Percentiles rank a stretch among this genome's conserved stretches.
phyloP scores from a whole-genome alignment of 2,888 invertebrate species.

The Cenopis cana region DNA sequence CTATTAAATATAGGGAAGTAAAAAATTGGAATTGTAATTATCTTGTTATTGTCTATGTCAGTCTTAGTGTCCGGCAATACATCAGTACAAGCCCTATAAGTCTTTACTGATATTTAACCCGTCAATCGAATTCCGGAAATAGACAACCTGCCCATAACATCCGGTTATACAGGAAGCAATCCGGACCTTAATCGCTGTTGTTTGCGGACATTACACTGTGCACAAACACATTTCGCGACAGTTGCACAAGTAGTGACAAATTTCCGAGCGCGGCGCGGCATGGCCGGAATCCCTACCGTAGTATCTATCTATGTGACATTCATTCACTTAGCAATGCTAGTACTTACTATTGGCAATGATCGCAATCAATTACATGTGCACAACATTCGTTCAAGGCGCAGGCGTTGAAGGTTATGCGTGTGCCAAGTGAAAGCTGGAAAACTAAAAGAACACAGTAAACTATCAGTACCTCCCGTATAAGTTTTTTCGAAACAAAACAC shows the following conservation, averaged over 20 bases:
- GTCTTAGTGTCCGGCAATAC: neutral
- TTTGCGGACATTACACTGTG: constrained; percentile 26
- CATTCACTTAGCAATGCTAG: neutral
- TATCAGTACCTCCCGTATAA: too few relatives aligned
- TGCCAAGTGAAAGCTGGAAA: neutral
- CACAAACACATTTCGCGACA: neutral
- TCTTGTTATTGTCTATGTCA: neutral
- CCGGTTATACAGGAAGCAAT: constrained; percentile 21
- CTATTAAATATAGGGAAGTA: too few relatives aligned
- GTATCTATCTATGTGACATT: constrained; percentile 28
- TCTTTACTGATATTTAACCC: constrained; percentile 20
- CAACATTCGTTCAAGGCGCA: constrained; percentile 7
- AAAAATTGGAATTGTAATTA: neutral
- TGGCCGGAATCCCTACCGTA: constrained; percentile 13
- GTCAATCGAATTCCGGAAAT: constrained; percentile 30
- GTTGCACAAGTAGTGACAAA: constrained; percentile 5
- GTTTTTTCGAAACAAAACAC: too few relatives aligned
- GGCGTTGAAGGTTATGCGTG: neutral
- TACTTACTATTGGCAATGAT: constrained; percentile 15
- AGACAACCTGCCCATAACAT: constrained; percentile 8
- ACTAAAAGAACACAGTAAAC: neutral
- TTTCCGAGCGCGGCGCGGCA: neutral
- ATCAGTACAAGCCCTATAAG: constrained; percentile 1
- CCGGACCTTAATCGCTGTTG: constrained; percentile 7
- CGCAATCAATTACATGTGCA: neutral